These are phyloP conservation scores for Dicranocentrus wangi DNA, from an alignment of 2,888 invertebrate species.

Conservation along the genomic window DNA sequence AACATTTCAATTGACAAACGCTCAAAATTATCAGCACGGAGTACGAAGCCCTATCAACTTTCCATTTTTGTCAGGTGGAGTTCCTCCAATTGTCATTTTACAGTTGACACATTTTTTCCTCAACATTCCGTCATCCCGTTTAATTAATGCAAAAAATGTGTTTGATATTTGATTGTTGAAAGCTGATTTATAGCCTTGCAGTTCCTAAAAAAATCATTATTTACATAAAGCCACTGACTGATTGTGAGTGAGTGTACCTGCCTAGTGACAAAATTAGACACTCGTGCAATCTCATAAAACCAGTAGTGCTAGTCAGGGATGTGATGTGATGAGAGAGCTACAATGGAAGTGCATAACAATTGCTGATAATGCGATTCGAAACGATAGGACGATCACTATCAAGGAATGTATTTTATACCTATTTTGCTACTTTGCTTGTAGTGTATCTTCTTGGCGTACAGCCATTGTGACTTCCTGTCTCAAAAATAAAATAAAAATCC, in stretches of 20 bases:
- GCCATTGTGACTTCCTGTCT: conserved; percentile 6
- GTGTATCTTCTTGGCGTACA: background rate
- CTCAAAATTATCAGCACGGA: too few species aligned
- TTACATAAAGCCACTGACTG: background rate
- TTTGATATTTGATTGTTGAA: background rate
- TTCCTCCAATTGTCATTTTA: conserved; percentile 14
- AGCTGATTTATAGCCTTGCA: background rate
- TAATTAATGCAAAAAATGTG: conserved; percentile 4
- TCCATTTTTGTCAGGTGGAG: conserved; percentile 10
- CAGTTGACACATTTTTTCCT: background rate
- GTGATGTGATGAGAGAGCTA: too few species aligned
- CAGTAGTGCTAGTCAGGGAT: too few species aligned
- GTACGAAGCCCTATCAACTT: too few species aligned
- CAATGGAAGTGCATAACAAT: too few species aligned
- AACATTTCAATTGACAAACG: background rate
- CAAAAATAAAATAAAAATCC: background rate
- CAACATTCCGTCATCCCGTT: background rate
- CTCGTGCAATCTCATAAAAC: too few species aligned
- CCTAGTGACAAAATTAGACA: conserved; percentile 10
- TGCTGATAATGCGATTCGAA: too few species aligned
- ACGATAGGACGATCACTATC: too few species aligned
- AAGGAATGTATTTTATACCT: too few species aligned
- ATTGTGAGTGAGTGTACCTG: background rate
- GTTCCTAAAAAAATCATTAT: background rate
- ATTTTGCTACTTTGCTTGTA: too few species aligned